Percentiles rank a stretch among this genome's conserved stretches.
phyloP scores from a whole-genome alignment of 2,113 vertebrate genomes.

The Pygoscelis adeliae region DNA sequence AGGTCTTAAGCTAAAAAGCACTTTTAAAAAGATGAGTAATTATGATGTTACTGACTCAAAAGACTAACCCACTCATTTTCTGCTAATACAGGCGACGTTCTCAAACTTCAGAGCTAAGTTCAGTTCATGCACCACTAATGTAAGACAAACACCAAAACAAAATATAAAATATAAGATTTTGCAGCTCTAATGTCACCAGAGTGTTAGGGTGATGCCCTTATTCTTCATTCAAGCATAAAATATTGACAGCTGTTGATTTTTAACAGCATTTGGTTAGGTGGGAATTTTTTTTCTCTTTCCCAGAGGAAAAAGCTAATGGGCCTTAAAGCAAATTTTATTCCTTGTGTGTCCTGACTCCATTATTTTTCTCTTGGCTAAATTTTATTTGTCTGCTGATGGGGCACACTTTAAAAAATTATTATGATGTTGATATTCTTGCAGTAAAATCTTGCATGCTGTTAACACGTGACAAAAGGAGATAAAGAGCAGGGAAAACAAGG shows the following conservation, averaged over 20 bases:
- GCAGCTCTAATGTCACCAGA: background rate
- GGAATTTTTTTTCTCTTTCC: background rate
- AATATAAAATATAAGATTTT: background rate
- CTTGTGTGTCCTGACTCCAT: background rate
- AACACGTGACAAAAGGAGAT: background rate
- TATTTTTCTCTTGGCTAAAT: background rate
- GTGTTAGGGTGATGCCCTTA: background rate
- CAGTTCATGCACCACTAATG: background rate
- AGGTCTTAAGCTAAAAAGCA: background rate
- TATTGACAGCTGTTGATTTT: background rate
- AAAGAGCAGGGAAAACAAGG: background rate
- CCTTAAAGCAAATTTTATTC: background rate
- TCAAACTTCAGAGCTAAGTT: background rate
- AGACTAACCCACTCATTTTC: background rate
- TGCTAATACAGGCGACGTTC: background rate
- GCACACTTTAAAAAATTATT: background rate
- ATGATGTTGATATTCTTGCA: background rate
- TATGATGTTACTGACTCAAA: background rate
- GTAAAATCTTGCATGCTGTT: background rate
- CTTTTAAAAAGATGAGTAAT: background rate
- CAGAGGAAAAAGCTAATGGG: background rate
- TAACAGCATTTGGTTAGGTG: background rate
- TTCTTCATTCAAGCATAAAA: background rate
- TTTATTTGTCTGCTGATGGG: background rate
- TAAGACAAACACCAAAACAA: background rate